Evolutionary conservation across 1,140 invertebrate genomes (phyloP).

Genomic region (Aporrectodea caliginosa): DNA sequence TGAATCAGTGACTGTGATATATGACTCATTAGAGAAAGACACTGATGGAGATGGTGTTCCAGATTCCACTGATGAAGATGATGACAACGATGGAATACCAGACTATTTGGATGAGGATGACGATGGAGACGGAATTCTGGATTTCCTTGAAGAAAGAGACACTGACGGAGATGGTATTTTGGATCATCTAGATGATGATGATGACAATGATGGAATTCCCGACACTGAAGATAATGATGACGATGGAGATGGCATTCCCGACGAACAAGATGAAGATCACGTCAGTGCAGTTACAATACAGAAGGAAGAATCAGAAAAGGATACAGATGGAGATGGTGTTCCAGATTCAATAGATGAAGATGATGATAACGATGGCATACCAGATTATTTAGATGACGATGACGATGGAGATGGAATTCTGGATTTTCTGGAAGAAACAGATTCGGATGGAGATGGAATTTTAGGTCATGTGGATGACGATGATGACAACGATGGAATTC

Average conservation of each 20-base stretch:
- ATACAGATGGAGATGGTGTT: background rate
- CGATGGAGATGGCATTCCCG: background rate
- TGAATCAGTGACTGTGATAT: background rate
- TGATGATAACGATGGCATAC: background rate
- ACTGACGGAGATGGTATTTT: background rate
- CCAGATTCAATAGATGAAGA: background rate
- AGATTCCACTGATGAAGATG: constrained; percentile 12
- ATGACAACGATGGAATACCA: constrained; percentile 34
- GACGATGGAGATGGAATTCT: constrained; percentile 1
- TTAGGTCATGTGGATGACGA: constrained; percentile 18
- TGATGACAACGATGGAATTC: constrained; percentile 25
- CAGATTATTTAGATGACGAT: constrained; percentile 19
- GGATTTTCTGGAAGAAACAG: background rate
- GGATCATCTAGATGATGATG: background rate
- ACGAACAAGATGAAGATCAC: constrained; percentile 13
- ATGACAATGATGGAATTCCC: background rate
- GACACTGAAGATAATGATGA: constrained; percentile 15
- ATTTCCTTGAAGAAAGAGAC: constrained; percentile 14
- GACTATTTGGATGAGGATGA: constrained; percentile 34
- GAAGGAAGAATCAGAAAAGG: background rate
- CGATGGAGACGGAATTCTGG: constrained; percentile 33
- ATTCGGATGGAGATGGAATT: constrained; percentile 18
- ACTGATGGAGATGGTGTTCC: constrained; percentile 10
- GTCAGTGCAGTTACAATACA: background rate
- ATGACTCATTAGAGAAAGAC: background rate